Conservation (phyloP, 2,888 invertebrate genomes). For the Terebella lapidaria region DNA sequence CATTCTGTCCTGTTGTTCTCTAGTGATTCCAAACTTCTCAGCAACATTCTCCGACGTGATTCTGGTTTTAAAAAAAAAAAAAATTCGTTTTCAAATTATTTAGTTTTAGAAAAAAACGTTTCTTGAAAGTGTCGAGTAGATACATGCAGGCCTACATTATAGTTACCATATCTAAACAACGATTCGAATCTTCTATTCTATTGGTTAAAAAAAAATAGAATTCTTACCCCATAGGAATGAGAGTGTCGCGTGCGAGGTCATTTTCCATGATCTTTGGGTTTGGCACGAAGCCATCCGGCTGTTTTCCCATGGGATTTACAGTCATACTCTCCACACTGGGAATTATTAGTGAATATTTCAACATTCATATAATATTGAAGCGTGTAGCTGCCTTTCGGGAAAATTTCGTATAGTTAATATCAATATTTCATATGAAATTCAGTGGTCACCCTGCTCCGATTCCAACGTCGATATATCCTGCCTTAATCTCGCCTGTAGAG, state of each 20-base stretch:
- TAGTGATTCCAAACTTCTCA: conserved; percentile 37
- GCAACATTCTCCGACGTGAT: conserved; percentile 52
- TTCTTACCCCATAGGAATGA: conserved; percentile 48
- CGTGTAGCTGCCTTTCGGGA: too few species aligned
- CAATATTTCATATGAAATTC: too few species aligned
- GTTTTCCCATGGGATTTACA: conserved; percentile 19
- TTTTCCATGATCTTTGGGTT: conserved; percentile 38
- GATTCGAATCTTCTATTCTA: background rate
- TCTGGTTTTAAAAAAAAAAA: conserved; percentile 29
- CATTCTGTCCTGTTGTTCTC: conserved; percentile 43
- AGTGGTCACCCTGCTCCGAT: conserved; percentile 42
- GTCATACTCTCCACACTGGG: conserved; percentile 45
- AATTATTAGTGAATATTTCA: too few species aligned
- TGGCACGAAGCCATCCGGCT: conserved; percentile 16
- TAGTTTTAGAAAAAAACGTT: too few species aligned
- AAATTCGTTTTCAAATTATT: too few species aligned
- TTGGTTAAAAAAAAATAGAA: background rate
- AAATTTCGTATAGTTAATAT: too few species aligned
- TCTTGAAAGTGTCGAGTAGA: too few species aligned
- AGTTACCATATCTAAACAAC: background rate
- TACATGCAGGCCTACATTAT: background rate
- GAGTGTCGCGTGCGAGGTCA: conserved; percentile 32
- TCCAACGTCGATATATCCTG: conserved; percentile 39
- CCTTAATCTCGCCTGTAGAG: conserved; percentile 35
- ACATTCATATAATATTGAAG: too few species aligned